A percentile compares a stretch with the other conserved stretches of the same genome.
Conservation (phyloP, 2,888 invertebrate genomes). For the Poecilobothrus nobilitatus region DNA sequence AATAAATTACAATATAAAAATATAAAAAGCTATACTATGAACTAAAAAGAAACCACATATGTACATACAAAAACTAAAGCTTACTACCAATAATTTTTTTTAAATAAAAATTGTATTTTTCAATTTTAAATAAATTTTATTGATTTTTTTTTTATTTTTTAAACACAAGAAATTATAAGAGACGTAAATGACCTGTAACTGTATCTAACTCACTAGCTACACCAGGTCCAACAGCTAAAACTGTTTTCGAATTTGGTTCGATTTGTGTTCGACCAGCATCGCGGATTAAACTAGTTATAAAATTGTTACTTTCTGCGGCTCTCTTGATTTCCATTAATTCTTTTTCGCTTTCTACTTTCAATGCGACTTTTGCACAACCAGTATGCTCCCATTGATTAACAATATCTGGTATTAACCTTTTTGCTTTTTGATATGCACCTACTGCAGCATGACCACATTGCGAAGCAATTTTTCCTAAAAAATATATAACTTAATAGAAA, state of each 20-base stretch:
- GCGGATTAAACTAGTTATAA: constrained; percentile 65
- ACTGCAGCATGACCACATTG: constrained; percentile 95
- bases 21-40: no score
- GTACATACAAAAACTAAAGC: no score
- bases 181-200: constrained; percentile 80
- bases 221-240: constrained; percentile 89
- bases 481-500: no score
- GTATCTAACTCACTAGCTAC: constrained; percentile 64
- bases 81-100: no score
- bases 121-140: no score
- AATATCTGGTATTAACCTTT: constrained; percentile 52
- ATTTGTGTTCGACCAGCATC: constrained; percentile 95
- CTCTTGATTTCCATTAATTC: constrained; percentile 60
- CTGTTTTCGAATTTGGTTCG: constrained; percentile 78
- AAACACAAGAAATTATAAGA: constrained; percentile 51
- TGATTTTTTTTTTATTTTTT: no score
- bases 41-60: no score
- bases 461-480: constrained; percentile 66
- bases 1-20: no score
- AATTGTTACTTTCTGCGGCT: constrained; percentile 59
- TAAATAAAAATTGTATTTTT: no score
- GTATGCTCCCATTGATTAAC: constrained; percentile 51
- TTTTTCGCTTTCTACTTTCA: constrained; percentile 69
- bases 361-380: constrained; percentile 82
- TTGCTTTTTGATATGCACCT: constrained; percentile 67